phyloP scores from a whole-genome alignment of 1,140 invertebrate genomes.

The Onthophagus taurus region DNA sequence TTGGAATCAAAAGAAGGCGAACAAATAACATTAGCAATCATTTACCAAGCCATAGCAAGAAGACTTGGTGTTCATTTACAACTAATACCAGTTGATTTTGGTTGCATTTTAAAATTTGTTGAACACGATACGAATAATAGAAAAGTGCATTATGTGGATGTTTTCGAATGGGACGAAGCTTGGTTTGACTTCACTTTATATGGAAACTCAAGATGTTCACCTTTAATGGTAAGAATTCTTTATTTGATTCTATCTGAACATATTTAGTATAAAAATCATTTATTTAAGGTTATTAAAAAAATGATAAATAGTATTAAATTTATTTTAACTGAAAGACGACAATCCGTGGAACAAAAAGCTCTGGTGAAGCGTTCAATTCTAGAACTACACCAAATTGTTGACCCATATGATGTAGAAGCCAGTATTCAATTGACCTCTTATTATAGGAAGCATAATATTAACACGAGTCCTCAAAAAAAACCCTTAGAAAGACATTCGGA shows the following conservation, averaged over 20 bases:
- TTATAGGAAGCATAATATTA: too few species aligned
- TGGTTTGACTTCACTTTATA: too few species aligned
- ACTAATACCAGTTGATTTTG: constrained; percentile 55
- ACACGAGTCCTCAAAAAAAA: too few species aligned
- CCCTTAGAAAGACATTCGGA: too few species aligned
- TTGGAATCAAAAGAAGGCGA: constrained; percentile 48
- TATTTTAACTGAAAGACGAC: constrained; percentile 43
- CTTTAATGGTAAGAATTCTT: background rate
- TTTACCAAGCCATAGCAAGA: constrained; percentile 57
- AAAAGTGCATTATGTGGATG: constrained; percentile 47
- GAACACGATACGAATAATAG: constrained; percentile 36
- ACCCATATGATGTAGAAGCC: too few species aligned
- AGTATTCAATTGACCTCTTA: too few species aligned
- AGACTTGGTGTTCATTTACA: constrained; percentile 56
- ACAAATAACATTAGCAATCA: constrained; percentile 51
- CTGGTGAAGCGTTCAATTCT: constrained; percentile 42
- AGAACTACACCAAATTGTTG: too few species aligned
- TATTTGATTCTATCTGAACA: constrained; percentile 1
- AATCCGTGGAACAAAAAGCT: constrained; percentile 41
- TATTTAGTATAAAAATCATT: constrained; percentile 1
- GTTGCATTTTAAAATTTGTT: constrained; percentile 54
- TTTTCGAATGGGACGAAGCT: constrained; percentile 48
- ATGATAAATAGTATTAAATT: constrained; percentile 53
- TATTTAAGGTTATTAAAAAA: constrained; percentile 43
- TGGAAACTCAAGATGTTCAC: background rate